Base-by-base conservation (phyloP, 2,888 invertebrate genomes). In the Dioctria rufipes region DNA sequence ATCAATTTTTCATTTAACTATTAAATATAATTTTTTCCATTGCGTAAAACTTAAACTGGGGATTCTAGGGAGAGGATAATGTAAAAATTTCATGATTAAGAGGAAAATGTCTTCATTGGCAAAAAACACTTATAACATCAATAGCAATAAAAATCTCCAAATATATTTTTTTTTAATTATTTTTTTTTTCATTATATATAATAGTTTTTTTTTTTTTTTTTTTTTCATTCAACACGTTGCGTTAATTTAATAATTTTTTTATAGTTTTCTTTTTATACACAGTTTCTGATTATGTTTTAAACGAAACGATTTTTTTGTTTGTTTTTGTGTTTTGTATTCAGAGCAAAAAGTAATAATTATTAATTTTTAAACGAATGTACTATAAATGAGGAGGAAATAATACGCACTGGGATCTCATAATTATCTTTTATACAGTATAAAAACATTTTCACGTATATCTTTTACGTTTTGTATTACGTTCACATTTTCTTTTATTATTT, bases 111-210 rank as follows among this genome's bases (percentile, higher is more conserved):
- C 37, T 39, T 63, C 63, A 43, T 77, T 77, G 61, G 61, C 63
- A 49, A 77, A 75, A 66, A 77, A 77, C 77, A 77, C 77, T 77
- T 77, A 77, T 77, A 77, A 77, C 77, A 77, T 77, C 63, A 61
- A 77, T 77, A 77, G 61, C 49, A 77, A 63, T 77, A 77, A 77
- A 66, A 77, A 77, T 77, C 77, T 77, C 13, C 77, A 61, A 77
- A 77, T 77, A 77, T 25, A 25, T 63, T 77, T 63, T 63, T 37
- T 37, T 39, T 60, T 60, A 13, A 63, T 25, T 63, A 63, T 77
- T 61, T 63, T 54, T 46, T n/a, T 40, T 51, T 49, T 49, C 40
- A 63, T 63, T 61, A 63, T 77, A 77, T 77, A 77, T 77, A 77
- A 77, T 77, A 77, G 13, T 77, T 77, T 63, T 25, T 25, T 25